Evolutionary conservation across 2,888 invertebrate species (phyloP), one percentile per base, ranked within the genome.

Genomic region (Agriopis leucophaearia): DNA sequence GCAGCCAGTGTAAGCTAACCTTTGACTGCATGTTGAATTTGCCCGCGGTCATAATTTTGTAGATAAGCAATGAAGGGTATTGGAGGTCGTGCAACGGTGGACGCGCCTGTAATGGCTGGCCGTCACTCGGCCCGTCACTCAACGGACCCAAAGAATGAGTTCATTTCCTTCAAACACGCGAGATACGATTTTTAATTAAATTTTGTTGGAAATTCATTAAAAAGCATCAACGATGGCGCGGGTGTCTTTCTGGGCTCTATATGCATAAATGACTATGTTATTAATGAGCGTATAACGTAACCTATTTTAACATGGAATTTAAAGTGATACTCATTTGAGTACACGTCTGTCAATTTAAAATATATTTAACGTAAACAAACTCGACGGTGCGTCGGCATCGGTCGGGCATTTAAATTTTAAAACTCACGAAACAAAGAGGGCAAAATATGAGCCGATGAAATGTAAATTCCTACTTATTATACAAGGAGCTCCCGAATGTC

Each of bases 121-220:
- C 90, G 91, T 92, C 92, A 89, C 86, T 89, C 86, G 80, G 77
- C 72, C 88, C 91, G 93, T 93, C 93, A 93, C 86, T 92, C 92
- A 90, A 81, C 86, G 86, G 82, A 85, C 87, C 84, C 89, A 81
- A 89, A 90, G 92, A 92, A 94, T 92, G 93, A 92, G 93, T 93
- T 94, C 93, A 94, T 94, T 94, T 94, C 93, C 93, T 93, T 89
- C 89, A 89, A 90, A 88, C 91, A 89, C 87, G 88, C 87, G 88
- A 92, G 92, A 93, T 92, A 93, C 91, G 88, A 90, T 92, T 92
- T 94, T 94, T 93, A 94, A 94, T 94, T 94, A 94, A 92, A 92
- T 93, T 93, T 92, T 92, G 92, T 92, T 93, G 89, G 89, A 92
- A 94, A 91, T 89, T 91, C 92, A 93, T 93, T 92, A 92, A 88